A percentile compares a stretch with the other conserved stretches of the same genome.
These are phyloP conservation scores for Saccostrea echinata DNA, from an alignment of 1,140 invertebrate species.

Conservation along the genomic window DNA sequence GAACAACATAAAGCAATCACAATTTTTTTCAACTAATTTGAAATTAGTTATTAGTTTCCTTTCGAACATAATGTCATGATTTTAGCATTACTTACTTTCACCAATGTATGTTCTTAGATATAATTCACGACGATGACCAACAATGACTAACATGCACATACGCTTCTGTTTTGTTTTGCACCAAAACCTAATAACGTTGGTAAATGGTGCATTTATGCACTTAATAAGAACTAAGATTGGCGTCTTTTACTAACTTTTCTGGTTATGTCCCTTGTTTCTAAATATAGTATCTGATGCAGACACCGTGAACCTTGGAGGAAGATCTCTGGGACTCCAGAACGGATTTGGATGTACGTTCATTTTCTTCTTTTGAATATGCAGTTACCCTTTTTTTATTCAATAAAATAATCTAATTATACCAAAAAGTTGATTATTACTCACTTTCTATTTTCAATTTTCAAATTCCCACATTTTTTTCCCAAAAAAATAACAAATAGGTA, in stretches of 20 bases:
- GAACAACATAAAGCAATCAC: too few relatives aligned
- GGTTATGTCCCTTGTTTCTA: neutral
- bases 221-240: neutral
- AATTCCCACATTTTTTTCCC: too few relatives aligned
- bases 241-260: neutral
- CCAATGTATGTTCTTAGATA: neutral
- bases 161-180: neutral
- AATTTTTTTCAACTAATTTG: too few relatives aligned
- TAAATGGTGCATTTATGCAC: neutral
- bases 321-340: conserved; percentile 1
- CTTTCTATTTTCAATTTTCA: too few relatives aligned
- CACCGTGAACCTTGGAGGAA: neutral
- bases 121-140: too few relatives aligned
- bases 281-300: conserved; percentile 35
- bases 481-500: too few relatives aligned
- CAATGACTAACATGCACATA: neutral
- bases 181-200: neutral
- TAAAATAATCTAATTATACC: too few relatives aligned
- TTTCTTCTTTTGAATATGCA: neutral
- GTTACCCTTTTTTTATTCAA: too few relatives aligned
- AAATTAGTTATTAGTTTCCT: too few relatives aligned
- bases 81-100: neutral
- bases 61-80: too few relatives aligned
- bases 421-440: too few relatives aligned
- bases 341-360: neutral